Conservation (phyloP, 2,797 vertebrate genomes). For the Morelia viridis region DNA sequence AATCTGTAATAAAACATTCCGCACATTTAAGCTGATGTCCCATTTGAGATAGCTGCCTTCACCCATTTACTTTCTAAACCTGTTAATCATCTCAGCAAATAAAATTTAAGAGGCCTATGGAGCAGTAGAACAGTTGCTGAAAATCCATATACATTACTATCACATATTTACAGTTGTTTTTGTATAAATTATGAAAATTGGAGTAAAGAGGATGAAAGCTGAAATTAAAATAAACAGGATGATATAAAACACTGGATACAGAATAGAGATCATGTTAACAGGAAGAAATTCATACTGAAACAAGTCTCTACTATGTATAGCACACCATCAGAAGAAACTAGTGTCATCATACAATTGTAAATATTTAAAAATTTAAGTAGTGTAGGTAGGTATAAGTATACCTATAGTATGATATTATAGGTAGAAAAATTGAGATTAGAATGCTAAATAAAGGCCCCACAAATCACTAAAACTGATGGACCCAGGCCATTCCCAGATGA, state of each 20-base stretch:
- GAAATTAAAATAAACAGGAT: not conserved
- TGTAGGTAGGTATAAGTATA: not conserved
- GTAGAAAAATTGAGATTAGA: not conserved
- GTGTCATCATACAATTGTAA: not conserved
- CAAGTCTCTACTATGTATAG: not conserved
- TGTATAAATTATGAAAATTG: not conserved
- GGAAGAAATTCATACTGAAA: not conserved
- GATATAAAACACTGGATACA: not conserved
- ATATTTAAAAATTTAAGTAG: not conserved
- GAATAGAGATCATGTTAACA: not conserved
- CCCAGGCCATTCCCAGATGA: not conserved
- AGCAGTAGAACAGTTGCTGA: constrained; percentile 4
- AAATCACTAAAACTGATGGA: not conserved
- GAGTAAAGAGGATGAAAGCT: not conserved
- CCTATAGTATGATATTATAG: not conserved
- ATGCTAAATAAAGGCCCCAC: not conserved
- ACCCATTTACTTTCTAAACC: not conserved
- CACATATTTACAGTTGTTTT: not conserved
- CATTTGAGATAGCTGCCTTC: not conserved
- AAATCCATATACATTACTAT: not conserved
- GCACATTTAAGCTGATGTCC: not conserved
- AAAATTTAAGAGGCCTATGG: not conserved
- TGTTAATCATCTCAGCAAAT: constrained; percentile 19
- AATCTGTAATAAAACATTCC: constrained; percentile 31
- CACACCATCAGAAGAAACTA: not conserved